Percentiles rank a stretch among this genome's conserved stretches.
phyloP scores from a whole-genome alignment of 2,888 invertebrate species.

The Leptopilina drosophilae region DNA sequence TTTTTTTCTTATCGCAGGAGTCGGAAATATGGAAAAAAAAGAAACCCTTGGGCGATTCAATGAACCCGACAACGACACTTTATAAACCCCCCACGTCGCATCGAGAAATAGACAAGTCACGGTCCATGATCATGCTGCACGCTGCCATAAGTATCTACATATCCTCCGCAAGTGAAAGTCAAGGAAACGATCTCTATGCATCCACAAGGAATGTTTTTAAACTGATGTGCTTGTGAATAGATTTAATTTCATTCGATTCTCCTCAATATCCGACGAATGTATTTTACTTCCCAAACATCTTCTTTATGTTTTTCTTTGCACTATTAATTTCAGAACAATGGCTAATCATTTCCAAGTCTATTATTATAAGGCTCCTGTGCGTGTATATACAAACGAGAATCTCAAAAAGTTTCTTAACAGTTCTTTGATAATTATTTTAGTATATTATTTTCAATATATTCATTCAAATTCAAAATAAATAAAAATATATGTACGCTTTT shows the following conservation, averaged over 20 bases:
- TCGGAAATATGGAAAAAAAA: constrained; percentile 46
- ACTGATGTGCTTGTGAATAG: constrained; percentile 1
- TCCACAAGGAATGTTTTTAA: constrained; percentile 43
- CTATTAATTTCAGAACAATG: background rate
- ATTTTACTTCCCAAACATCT: background rate
- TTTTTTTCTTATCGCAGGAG: constrained; percentile 51
- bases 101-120: constrained; percentile 64
- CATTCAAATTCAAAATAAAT: too few species aligned
- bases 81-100: constrained; percentile 52
- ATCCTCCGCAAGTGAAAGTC: constrained; percentile 63
- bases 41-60: constrained; percentile 57
- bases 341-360: background rate
- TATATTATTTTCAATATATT: too few species aligned
- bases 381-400: too few species aligned
- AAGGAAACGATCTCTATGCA: constrained; percentile 53
- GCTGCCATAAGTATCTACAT: constrained; percentile 56
- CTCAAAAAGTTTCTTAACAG: too few species aligned
- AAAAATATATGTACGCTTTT: too few species aligned
- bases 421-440: too few species aligned
- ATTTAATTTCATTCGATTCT: constrained; percentile 31
- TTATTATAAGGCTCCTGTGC: too few species aligned
- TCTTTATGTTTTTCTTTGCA: background rate
- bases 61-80: constrained; percentile 58
- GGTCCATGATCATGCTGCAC: constrained; percentile 62
- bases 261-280: background rate